These are phyloP conservation scores for Varanus salvator DNA, from an alignment of 2,113 vertebrate genomes.

Conservation along the genomic window DNA sequence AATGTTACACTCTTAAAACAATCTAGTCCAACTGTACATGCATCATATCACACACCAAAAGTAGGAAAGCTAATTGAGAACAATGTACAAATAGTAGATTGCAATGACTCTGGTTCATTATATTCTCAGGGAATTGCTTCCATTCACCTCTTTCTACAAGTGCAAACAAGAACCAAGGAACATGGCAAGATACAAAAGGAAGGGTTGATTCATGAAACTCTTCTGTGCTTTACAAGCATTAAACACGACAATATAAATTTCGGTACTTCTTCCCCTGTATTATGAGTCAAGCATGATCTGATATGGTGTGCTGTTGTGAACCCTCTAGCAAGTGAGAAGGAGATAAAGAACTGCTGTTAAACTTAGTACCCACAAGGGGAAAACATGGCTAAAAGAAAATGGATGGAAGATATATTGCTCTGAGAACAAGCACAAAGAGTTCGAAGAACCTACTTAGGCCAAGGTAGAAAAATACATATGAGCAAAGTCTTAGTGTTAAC, in stretches of 20 bases:
- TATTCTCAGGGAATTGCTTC: background rate
- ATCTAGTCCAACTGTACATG: background rate
- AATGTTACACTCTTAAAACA: background rate
- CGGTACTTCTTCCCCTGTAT: background rate
- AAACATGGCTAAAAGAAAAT: background rate
- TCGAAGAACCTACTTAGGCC: background rate
- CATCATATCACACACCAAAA: background rate
- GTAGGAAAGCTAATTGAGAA: background rate
- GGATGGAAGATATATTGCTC: background rate
- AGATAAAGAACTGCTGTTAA: conserved; percentile 16
- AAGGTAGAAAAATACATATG: background rate
- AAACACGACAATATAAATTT: conserved; percentile 7
- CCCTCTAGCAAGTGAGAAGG: conserved; percentile 18
- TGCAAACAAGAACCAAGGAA: background rate
- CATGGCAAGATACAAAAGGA: background rate
- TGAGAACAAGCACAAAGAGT: conserved; percentile 1
- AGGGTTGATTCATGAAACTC: background rate
- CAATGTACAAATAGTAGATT: background rate
- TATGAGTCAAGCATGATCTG: background rate
- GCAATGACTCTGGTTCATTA: background rate
- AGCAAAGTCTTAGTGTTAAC: background rate
- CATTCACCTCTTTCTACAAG: background rate
- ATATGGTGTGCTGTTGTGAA: background rate
- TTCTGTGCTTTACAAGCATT: background rate
- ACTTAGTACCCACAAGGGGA: conserved; percentile 17